These are phyloP conservation scores for Turdus rufiventris DNA, from an alignment of 2,113 vertebrate genomes.

Conservation along the genomic window DNA sequence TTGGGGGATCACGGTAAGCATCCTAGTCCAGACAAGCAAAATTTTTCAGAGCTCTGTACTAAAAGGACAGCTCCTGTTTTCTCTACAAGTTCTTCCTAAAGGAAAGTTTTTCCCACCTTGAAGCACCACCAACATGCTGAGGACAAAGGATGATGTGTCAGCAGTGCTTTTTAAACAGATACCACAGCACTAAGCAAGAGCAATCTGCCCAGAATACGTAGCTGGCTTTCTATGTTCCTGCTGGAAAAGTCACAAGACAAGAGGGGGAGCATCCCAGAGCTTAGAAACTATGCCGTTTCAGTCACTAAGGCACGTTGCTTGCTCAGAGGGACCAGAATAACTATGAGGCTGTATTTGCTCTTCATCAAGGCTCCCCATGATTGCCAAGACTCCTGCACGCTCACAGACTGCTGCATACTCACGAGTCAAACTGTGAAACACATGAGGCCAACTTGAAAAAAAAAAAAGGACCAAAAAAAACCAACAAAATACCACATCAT, in stretches of 20 bases:
- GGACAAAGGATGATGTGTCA: not conserved
- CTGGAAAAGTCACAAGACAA: not conserved
- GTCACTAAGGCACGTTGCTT: not conserved
- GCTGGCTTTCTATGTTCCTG: not conserved
- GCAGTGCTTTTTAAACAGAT: not conserved
- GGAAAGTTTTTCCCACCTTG: not conserved
- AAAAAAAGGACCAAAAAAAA: not conserved
- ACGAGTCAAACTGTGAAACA: not conserved
- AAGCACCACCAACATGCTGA: not conserved
- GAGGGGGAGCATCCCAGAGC: not conserved
- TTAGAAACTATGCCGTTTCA: not conserved
- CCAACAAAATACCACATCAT: not conserved
- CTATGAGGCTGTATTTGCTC: not conserved
- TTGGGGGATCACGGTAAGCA: not conserved
- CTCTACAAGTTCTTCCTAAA: not conserved
- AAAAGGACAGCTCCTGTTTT: not conserved
- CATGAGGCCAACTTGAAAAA: not conserved
- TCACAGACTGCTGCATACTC: not conserved
- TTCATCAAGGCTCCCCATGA: not conserved
- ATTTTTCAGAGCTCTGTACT: not conserved
- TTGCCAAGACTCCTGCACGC: not conserved
- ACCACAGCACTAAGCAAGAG: not conserved
- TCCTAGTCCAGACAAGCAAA: not conserved
- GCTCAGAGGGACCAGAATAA: not conserved
- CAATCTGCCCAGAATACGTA: not conserved